Percentiles rank a stretch among this genome's conserved stretches.
Evolutionary conservation across 2,113 vertebrate genomes (phyloP).

Genomic region (Myanophis thanlyinensis): DNA sequence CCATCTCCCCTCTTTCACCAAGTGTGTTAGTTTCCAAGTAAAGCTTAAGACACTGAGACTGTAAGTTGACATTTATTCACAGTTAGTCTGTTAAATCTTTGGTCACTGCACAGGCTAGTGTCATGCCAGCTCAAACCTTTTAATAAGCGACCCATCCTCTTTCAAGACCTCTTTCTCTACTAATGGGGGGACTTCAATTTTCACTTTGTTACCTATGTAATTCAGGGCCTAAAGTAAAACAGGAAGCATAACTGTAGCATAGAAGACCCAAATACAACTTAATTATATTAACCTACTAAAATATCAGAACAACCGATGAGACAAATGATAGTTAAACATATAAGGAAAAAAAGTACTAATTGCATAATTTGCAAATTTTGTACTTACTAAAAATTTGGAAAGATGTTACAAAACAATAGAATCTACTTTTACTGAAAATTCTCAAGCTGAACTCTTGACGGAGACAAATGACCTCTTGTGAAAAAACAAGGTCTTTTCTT

Average conservation of each 20-base stretch:
- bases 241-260: not conserved
- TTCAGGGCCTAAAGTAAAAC: constrained; percentile 81
- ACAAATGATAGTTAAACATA: not conserved
- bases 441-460: not conserved
- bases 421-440: not conserved
- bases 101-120: constrained; percentile 13
- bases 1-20: not conserved
- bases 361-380: not conserved
- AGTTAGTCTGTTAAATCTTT: constrained; percentile 61
- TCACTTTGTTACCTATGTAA: constrained; percentile 82
- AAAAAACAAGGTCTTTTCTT: no score
- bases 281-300: not conserved
- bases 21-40: constrained; percentile 13
- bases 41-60: not conserved
- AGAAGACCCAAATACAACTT: not conserved
- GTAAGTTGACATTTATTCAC: not conserved
- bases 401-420: not conserved
- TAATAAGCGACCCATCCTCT: constrained; percentile 90
- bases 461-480: not conserved
- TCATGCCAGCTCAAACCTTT: constrained; percentile 87
- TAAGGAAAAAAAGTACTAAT: not conserved
- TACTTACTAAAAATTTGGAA: not conserved
- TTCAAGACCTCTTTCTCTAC: constrained; percentile 83
- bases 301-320: not conserved
- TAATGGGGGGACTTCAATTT: constrained; percentile 81